A percentile compares a stretch with the other conserved stretches of the same genome.
Conservation (phyloP, 2,797 vertebrate species). For the Pagetopsis macropterus region DNA sequence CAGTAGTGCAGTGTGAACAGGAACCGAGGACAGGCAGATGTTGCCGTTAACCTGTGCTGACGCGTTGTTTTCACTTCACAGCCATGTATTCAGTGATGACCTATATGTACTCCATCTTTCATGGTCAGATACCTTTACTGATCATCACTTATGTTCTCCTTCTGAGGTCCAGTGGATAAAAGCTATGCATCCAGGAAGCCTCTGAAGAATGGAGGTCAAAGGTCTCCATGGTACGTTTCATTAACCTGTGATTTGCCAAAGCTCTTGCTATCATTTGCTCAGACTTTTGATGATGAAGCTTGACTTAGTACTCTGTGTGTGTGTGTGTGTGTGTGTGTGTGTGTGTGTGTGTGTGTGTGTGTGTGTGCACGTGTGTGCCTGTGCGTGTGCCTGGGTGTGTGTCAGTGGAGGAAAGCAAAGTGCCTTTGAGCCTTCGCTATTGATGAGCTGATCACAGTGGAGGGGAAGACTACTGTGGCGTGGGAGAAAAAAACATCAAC, state of each 20-base stretch:
- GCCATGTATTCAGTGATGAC: constrained; percentile 16
- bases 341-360: too few relatives aligned
- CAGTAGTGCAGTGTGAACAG: not conserved
- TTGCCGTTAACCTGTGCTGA: constrained; percentile 36
- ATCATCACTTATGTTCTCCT: constrained; percentile 2
- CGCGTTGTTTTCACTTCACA: constrained; percentile 20
- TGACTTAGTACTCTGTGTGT: constrained; percentile 13
- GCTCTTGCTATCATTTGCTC: constrained; percentile 20
- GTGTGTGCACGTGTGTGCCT: not conserved
- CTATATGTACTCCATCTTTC: constrained; percentile 18
- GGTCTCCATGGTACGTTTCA: constrained; percentile 26
- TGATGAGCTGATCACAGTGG: constrained; percentile 36
- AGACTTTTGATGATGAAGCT: constrained; percentile 30
- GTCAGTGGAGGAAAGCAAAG: constrained; percentile 10
- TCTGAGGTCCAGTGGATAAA: constrained; percentile 17
- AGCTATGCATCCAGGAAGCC: constrained; percentile 6
- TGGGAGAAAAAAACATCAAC: not conserved
- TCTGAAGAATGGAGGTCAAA: constrained; percentile 23
- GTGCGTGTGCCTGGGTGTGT: not conserved
- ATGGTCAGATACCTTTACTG: constrained; percentile 19
- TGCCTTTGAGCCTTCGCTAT: constrained; percentile 40
- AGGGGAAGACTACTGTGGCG: not conserved
- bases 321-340: not conserved
- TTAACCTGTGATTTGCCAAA: constrained; percentile 40
- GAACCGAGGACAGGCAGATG: constrained; percentile 26